Evolutionary conservation across 2,888 invertebrate genomes (phyloP).

Genomic region (Andrena haemorrhoa): DNA sequence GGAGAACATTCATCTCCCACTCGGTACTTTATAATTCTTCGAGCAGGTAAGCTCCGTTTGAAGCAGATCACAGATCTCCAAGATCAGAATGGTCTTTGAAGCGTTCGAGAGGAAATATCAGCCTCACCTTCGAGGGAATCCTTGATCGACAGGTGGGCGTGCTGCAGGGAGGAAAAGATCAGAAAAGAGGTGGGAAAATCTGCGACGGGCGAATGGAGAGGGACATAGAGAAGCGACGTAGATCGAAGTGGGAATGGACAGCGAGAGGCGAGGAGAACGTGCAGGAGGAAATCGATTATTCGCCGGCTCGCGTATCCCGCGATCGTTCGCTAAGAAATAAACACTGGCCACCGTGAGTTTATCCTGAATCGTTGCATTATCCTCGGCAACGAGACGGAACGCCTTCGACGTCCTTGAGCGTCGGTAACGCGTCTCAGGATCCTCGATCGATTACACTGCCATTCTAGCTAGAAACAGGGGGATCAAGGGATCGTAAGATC

Average conservation of each 20-base stretch:
- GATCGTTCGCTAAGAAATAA: constrained; percentile 71
- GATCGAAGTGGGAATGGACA: background rate
- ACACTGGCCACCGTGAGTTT: constrained; percentile 70
- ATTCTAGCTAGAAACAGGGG: background rate
- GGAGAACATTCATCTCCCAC: background rate
- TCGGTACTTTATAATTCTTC: background rate
- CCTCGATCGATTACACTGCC: constrained; percentile 40
- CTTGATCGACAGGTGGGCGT: constrained; percentile 28
- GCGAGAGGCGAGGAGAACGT: constrained; percentile 17
- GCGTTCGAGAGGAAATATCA: constrained; percentile 11
- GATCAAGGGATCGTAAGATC: constrained; percentile 14
- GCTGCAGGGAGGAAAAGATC: constrained; percentile 24
- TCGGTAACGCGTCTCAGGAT: constrained; percentile 52
- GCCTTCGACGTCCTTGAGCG: constrained; percentile 77
- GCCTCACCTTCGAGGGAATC: constrained; percentile 16
- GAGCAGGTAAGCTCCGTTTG: background rate
- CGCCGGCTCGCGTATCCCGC: constrained; percentile 70
- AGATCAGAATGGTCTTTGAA: background rate
- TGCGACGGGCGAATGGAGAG: constrained; percentile 8
- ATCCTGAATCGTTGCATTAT: constrained; percentile 83
- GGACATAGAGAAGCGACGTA: background rate
- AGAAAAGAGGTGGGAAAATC: constrained; percentile 36
- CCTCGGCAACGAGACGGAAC: constrained; percentile 84
- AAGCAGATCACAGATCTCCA: no score
- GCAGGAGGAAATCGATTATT: constrained; percentile 67